Evolutionary conservation across 2,888 invertebrate species (phyloP).

Genomic region (Tachina fera): DNA sequence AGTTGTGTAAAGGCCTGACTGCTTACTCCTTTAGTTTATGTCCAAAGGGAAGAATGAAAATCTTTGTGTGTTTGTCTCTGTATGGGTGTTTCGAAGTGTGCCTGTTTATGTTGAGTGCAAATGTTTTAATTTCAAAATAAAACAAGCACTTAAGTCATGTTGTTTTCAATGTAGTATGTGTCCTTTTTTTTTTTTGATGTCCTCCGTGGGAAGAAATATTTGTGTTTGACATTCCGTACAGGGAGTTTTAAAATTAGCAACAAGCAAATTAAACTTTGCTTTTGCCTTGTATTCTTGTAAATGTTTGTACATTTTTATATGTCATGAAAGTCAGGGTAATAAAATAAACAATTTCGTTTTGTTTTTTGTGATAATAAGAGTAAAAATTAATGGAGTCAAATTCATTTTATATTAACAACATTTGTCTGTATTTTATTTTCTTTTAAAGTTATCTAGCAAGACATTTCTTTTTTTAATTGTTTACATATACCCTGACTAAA

Average conservation of each 20-base stretch:
- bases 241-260: background rate
- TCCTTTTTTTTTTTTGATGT: conserved; percentile 13
- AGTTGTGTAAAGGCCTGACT: background rate
- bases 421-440: too few relatives aligned
- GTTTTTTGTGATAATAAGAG: too few relatives aligned
- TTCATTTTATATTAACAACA: too few relatives aligned
- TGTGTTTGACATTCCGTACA: background rate
- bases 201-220: background rate
- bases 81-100: background rate
- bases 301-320: background rate
- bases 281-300: conserved; percentile 4
- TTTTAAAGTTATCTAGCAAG: too few relatives aligned
- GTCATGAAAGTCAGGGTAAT: too few relatives aligned
- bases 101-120: conserved; percentile 25
- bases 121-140: conserved; percentile 37
- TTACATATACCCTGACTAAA: too few relatives aligned
- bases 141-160: conserved; percentile 44
- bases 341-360: too few relatives aligned
- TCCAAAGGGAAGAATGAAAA: background rate
- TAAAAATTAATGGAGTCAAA: too few relatives aligned
- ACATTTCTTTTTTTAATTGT: too few relatives aligned
- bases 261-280: conserved; percentile 5
- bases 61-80: background rate
- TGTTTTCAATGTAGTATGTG: conserved; percentile 19
- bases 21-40: background rate